These are phyloP conservation scores for Onychomys leucogaster DNA, from an alignment of 2,797 vertebrate species.

Conservation along the genomic window DNA sequence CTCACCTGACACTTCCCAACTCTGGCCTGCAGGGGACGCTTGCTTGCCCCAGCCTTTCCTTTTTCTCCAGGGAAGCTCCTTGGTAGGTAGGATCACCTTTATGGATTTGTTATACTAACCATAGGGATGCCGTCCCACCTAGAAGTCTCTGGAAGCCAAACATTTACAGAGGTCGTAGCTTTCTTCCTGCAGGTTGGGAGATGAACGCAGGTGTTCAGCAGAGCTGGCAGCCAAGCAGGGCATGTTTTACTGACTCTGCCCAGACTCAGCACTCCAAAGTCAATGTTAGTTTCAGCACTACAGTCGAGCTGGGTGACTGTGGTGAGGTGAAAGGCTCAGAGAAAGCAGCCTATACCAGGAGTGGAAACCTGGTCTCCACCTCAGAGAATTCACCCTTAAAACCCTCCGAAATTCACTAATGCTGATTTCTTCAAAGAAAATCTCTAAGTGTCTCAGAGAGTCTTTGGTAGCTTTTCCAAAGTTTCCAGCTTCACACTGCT, in stretches of 20 bases:
- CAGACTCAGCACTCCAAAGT: rapidly evolving
- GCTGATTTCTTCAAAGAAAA: background rate
- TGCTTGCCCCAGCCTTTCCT: background rate
- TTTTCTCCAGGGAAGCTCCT: background rate
- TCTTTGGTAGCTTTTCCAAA: background rate
- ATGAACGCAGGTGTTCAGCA: background rate
- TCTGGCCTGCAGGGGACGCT: background rate
- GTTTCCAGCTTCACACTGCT: background rate
- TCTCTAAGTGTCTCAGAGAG: background rate
- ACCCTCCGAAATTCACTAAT: background rate
- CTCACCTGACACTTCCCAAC: background rate
- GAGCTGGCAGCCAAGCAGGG: background rate
- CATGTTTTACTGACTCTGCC: background rate
- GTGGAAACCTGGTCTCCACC: background rate
- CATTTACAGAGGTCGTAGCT: background rate
- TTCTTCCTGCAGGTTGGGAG: background rate
- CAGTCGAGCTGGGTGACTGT: background rate
- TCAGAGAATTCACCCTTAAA: background rate
- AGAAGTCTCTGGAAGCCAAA: background rate
- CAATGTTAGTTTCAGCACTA: background rate
- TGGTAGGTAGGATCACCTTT: background rate
- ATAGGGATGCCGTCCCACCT: background rate
- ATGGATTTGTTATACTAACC: background rate
- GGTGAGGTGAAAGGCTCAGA: background rate
- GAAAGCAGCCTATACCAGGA: background rate